A percentile compares a stretch with the other conserved stretches of the same genome.
phyloP scores from a whole-genome alignment of 2,113 vertebrate species.

The Noctilio leporinus region DNA sequence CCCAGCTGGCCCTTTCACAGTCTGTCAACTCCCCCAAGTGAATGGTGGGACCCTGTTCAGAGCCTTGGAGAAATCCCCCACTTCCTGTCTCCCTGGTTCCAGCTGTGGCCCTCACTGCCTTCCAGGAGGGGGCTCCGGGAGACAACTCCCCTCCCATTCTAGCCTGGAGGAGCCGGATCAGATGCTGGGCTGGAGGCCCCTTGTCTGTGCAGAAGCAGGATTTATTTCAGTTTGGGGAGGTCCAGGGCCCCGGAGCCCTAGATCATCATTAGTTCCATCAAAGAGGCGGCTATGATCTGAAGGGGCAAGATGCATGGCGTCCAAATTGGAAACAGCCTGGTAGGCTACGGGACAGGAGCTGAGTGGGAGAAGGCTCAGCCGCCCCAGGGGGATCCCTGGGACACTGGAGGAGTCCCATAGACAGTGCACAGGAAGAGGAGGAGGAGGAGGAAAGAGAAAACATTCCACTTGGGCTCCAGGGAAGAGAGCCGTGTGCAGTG shows the following conservation, averaged over 20 bases:
- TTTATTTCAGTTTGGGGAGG: constrained; percentile 76
- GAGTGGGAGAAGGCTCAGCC: not conserved
- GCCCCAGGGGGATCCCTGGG: constrained; percentile 55
- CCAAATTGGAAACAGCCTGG: constrained; percentile 75
- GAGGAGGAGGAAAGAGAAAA: constrained; percentile 69
- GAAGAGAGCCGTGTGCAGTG: constrained; percentile 29
- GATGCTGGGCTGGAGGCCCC: constrained; percentile 6
- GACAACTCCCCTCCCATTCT: not conserved
- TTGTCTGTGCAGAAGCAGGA: constrained; percentile 68
- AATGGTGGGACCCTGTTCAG: not conserved
- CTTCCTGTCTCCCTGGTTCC: constrained; percentile 13
- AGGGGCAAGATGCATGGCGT: constrained; percentile 72
- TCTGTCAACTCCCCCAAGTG: not conserved
- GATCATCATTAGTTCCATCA: constrained; percentile 79
- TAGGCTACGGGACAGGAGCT: not conserved
- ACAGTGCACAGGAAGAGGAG: constrained; percentile 41
- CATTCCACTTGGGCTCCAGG: constrained; percentile 70
- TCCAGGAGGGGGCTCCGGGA: not conserved
- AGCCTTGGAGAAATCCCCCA: not conserved
- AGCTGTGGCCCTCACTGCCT: not conserved
- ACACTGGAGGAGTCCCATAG: constrained; percentile 30
- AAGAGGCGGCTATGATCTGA: constrained; percentile 75
- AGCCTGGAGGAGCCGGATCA: not conserved
- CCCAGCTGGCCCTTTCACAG: not conserved
- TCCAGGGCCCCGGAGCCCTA: constrained; percentile 71